These are phyloP conservation scores for Drosophila quasianomalipes DNA, from an alignment of 2,888 invertebrate species.

Conservation along the genomic window DNA sequence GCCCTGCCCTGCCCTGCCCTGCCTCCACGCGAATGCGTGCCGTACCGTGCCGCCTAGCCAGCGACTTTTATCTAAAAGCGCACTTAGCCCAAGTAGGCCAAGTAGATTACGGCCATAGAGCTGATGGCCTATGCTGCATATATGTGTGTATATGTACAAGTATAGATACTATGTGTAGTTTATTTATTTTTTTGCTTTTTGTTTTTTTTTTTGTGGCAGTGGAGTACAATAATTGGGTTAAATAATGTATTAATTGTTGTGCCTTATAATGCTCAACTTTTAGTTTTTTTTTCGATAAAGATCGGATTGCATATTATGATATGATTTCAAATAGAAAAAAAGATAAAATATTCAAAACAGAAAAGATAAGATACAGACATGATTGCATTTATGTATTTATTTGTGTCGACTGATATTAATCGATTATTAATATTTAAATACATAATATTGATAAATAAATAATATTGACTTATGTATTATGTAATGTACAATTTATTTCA, in stretches of 20 bases:
- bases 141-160: neutral
- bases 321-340: neutral
- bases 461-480: neutral
- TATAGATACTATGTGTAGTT: constrained; percentile 13
- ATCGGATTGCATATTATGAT: neutral
- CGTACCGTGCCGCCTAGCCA: constrained; percentile 52
- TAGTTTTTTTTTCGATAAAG: neutral
- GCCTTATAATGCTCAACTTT: neutral
- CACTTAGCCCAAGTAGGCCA: constrained; percentile 81
- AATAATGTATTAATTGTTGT: constrained; percentile 25
- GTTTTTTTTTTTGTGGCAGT: constrained; percentile 1
- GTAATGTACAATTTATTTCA: neutral
- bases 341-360: no score
- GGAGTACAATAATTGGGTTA: constrained; percentile 35
- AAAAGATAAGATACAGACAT: neutral
- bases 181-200: neutral
- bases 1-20: no score
- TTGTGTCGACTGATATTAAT: neutral
- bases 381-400: neutral
- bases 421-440: neutral
- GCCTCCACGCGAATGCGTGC: neutral
- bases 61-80: constrained; percentile 81
- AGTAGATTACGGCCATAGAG: constrained; percentile 73
- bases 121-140: constrained; percentile 39
- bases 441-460: neutral